Conservation (phyloP, 2,888 invertebrate genomes). For the Gymnoscelis rufifasciata region DNA sequence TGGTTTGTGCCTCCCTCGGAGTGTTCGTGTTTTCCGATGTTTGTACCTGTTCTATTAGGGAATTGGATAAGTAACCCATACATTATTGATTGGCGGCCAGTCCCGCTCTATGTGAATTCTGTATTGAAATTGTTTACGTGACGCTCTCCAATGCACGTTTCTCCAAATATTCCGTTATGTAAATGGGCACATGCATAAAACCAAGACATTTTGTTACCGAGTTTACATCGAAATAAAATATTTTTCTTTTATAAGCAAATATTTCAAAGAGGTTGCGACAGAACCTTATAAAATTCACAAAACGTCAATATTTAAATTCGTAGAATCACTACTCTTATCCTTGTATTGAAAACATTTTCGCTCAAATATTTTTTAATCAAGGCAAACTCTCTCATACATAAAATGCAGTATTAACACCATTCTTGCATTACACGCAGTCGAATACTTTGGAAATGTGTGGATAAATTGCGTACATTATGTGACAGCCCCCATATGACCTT, state of each 20-base stretch:
- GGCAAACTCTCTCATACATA: slow-evolving; percentile 52
- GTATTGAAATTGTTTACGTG: slow-evolving; percentile 32
- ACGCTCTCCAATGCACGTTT: slow-evolving; percentile 4
- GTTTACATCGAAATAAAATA: background rate
- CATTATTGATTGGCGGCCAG: slow-evolving; percentile 49
- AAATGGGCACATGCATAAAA: background rate
- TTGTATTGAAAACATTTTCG: slow-evolving; percentile 43
- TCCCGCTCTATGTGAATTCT: slow-evolving; percentile 27
- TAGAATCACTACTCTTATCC: slow-evolving; percentile 35
- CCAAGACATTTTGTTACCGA: background rate
- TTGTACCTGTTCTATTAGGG: slow-evolving; percentile 45
- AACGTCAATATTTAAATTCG: slow-evolving; percentile 30
- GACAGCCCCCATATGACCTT: slow-evolving; percentile 53
- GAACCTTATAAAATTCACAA: slow-evolving; percentile 25
- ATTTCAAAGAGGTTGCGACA: slow-evolving; percentile 15
- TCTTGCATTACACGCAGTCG: slow-evolving; percentile 61
- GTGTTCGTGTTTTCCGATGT: slow-evolving; percentile 44
- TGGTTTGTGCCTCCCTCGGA: slow-evolving; percentile 51
- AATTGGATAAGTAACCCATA: slow-evolving; percentile 52
- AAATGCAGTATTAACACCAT: slow-evolving; percentile 69
- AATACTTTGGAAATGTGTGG: slow-evolving; percentile 51
- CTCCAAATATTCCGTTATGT: background rate
- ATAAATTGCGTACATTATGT: slow-evolving; percentile 66
- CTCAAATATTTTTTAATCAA: slow-evolving; percentile 61
- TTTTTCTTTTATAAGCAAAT: slow-evolving; percentile 4